Base-by-base conservation (phyloP, 2,113 vertebrate genomes). In the Pithys albifrons region DNA sequence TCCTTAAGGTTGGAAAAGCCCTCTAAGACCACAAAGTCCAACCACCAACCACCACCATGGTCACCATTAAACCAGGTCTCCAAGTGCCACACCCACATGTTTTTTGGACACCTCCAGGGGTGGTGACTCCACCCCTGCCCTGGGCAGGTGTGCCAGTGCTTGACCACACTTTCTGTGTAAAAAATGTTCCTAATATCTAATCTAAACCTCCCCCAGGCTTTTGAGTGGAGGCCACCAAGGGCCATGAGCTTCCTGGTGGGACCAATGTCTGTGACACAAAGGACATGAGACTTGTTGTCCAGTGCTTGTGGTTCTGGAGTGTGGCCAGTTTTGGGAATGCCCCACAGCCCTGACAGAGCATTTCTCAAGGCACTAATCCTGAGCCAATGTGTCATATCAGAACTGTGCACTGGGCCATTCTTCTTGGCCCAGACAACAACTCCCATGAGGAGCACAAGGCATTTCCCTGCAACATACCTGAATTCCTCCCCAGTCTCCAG, bases 341-440 rank as follows among this genome's bases (percentile, higher is more conserved):
- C 45, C 54, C 0, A 0, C 6, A 39, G 20, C 65, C 41, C 14
- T 46, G 59, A 10, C 28, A 81, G 52, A 49, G 8, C 22, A 22
- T 61, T 91, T 73, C 65, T 55, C 4, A 58, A 57, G 41, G 35
- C 41, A 27, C 48, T 31, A 39, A 69, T 23, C 18, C 10, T 8
- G 2, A 65, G 33, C 41, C 83, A 75, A 35, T 2, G 10, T 51
- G 67, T 46, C 65, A 8, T 4, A 3, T 48, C 25, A 78, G 39
- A 76, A 49, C 12, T 39, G 33, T 25, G 51, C n/a, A 62, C 31
- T 45, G 27, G 58, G 24, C 41, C 33, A 51, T 79, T 57, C 13
- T 17, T 19, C 31, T 35, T 54, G 52, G 65, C 45, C 49, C n/a
- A 67, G 74, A 31, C 59, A 74, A 24, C 43, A 78, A 61, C 27